These are phyloP conservation scores for Propithecus coquereli DNA, from an alignment of 2,113 vertebrate genomes.

Conservation along the genomic window DNA sequence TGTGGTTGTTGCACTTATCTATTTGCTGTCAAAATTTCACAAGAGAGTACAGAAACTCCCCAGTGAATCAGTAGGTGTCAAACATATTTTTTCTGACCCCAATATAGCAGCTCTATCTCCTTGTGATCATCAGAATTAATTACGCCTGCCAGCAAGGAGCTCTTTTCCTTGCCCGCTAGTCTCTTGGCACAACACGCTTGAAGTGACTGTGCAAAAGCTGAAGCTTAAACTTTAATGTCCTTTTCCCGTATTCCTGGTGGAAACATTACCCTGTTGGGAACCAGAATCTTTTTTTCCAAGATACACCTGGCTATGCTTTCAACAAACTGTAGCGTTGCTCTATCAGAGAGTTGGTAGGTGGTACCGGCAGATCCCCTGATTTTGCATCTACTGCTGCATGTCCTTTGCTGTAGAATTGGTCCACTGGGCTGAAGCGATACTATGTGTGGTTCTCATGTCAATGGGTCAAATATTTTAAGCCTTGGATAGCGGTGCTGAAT, in stretches of 20 bases:
- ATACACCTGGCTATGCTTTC: background rate
- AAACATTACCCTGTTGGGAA: background rate
- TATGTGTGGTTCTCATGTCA: background rate
- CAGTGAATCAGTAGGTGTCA: background rate
- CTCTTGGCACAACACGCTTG: background rate
- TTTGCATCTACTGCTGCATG: background rate
- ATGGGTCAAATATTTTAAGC: background rate
- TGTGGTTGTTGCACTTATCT: background rate
- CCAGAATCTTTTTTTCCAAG: background rate
- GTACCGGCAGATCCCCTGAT: background rate
- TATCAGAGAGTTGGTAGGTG: background rate
- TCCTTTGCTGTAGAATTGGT: background rate
- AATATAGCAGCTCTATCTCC: background rate
- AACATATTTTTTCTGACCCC: background rate
- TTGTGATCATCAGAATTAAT: background rate
- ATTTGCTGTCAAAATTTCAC: background rate
- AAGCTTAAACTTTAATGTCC: background rate
- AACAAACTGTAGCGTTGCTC: fast-evolving
- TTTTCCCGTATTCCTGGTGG: background rate
- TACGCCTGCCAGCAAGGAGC: background rate
- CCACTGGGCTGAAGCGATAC: background rate
- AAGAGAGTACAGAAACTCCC: background rate
- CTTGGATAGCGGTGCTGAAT: background rate
- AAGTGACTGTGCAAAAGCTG: background rate
- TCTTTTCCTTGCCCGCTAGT: background rate